Conservation (phyloP, 2,888 invertebrate genomes). For the Argyra leucocephala region DNA sequence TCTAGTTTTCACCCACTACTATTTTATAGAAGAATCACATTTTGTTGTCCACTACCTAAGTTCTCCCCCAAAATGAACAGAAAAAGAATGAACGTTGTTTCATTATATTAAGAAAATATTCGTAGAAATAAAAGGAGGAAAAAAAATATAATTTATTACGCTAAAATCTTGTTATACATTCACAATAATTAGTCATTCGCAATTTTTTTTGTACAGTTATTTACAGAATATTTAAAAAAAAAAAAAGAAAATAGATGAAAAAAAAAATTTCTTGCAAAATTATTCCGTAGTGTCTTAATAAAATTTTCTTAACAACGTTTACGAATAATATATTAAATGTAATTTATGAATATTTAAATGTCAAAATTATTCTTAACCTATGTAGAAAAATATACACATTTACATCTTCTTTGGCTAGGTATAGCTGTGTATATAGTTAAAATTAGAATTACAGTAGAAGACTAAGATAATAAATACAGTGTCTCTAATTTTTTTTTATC, state of each 20-base stretch:
- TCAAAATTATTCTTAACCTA: neutral
- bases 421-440: no score
- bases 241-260: neutral
- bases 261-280: no score
- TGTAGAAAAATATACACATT: no score
- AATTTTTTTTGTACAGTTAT: neutral
- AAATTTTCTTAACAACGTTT: neutral
- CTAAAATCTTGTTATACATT: constrained; percentile 4
- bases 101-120: neutral
- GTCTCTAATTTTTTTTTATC: no score
- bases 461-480: no score
- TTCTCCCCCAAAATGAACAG: neutral
- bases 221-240: neutral
- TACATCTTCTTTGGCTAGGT: no score
- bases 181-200: neutral
- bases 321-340: neutral
- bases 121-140: neutral
- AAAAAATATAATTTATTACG: neutral
- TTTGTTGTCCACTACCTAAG: neutral
- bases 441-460: no score
- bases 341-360: constrained; percentile 6
- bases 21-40: no score
- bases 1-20: neutral
- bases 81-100: neutral
- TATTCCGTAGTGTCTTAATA: neutral